These are phyloP conservation scores for Delichon dasypus DNA, from an alignment of 2,797 vertebrate species.

Conservation along the genomic window DNA sequence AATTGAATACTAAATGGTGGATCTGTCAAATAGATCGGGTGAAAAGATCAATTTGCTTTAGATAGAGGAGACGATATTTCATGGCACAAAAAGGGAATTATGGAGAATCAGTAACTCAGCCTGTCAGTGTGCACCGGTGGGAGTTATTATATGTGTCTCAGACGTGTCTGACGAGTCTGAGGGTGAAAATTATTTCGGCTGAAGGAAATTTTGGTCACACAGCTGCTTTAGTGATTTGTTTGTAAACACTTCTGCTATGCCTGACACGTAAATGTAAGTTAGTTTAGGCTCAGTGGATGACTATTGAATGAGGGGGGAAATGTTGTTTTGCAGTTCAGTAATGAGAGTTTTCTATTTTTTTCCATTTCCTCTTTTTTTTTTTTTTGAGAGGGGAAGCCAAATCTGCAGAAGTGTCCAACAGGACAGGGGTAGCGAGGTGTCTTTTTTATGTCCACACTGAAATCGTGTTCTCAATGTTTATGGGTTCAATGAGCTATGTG, in stretches of 20 bases:
- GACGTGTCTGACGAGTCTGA: neutral
- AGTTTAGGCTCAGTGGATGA: neutral
- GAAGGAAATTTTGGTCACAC: neutral
- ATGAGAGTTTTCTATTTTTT: neutral
- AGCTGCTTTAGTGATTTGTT: neutral
- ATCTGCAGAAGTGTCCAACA: neutral
- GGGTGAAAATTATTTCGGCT: neutral
- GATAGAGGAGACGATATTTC: neutral
- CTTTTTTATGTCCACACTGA: neutral
- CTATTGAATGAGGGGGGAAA: neutral
- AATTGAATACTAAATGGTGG: neutral
- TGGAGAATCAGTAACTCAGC: neutral
- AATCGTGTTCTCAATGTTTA: neutral
- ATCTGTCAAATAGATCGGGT: neutral
- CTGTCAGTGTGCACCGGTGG: neutral
- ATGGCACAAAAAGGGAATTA: neutral
- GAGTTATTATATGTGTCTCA: neutral
- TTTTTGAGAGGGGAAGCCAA: neutral
- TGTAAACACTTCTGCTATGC: neutral
- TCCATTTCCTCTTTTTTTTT: no score
- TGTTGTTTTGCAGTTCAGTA: neutral
- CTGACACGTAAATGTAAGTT: neutral
- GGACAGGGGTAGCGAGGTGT: neutral
- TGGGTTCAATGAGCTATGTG: neutral
- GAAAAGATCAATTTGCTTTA: conserved; percentile 5